Evolutionary conservation across 1,140 invertebrate species (phyloP).

Genomic region (Trigoniulus corallinus): DNA sequence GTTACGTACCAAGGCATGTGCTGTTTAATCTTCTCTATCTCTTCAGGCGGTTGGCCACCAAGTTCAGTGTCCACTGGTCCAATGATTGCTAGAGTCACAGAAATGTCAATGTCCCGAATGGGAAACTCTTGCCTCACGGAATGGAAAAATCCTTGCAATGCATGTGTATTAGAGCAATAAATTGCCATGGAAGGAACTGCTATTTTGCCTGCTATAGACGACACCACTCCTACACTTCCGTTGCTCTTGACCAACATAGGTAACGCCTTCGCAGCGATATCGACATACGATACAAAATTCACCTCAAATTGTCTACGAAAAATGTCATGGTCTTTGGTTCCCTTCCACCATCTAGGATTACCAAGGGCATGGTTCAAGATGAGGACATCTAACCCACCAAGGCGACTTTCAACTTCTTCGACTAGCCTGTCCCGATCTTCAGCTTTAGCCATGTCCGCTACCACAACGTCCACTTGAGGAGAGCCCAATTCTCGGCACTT

Average conservation of each 20-base stretch:
- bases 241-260: background rate
- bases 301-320: background rate
- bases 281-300: too few species aligned
- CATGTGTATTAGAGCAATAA: constrained; percentile 3
- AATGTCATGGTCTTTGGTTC: background rate
- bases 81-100: background rate
- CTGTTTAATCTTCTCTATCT: too few species aligned
- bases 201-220: background rate
- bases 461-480: background rate
- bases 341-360: background rate
- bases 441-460: too few species aligned
- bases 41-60: too few species aligned
- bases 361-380: background rate
- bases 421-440: background rate
- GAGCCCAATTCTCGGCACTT: background rate
- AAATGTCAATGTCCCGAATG: background rate
- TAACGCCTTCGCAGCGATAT: background rate
- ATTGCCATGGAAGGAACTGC: background rate
- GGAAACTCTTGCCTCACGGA: background rate
- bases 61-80: too few species aligned
- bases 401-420: background rate
- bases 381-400: background rate
- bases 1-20: too few species aligned
- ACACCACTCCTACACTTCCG: background rate
- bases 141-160: constrained; percentile 8